Evolutionary conservation across 2,888 invertebrate species (phyloP), one percentile per base, ranked within the genome.

Genomic region (Hipparchia sbordonii): DNA sequence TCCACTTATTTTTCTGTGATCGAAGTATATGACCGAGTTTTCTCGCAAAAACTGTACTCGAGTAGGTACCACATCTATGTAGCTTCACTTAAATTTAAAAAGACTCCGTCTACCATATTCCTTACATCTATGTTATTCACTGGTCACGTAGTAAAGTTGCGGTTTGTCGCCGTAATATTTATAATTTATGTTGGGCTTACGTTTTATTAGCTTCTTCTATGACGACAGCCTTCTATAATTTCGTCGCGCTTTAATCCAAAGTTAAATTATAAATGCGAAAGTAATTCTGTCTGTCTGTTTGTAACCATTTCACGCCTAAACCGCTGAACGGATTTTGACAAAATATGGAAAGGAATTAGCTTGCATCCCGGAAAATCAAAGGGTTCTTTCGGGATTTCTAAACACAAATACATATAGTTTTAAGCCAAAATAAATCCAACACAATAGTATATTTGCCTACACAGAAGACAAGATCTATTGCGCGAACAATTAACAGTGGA

Each of bases 161-260:
- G 39, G 66, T 59, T 63, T 60, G 73, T 63, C 45, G 69, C 48
- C 67, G 45, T 13, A 46, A 23, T 57, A 61, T 54, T 70, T 69
- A 46, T 56, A 62, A 75, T 71, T 62, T 71, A 73, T 71, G 62
- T 13, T 13, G 39, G 66, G 61, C 48, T 73, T 60, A 65, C 23
- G 33, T 61, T 62, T 71, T 63, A 71, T 52, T 59, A 52, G 62
- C 33, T 33, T 65, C 65, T 33, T 12, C 52, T 52, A 51, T 23
- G 51, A 23, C 63, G 63, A 63, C 63, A 62, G 48, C 48, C 48
- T 61, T 45, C 13, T 62, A 9, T 63, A 48, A 48, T 48, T 9
- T n/a, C 62, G 8, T n/a, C 62, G 13, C 48, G 63, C 23, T 57
- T 23, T 23, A 46, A 62, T 23, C 23, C 23, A 23, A 0, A 23